A percentile compares a stretch with the other conserved stretches of the same genome.
phyloP scores from a whole-genome alignment of 2,113 vertebrate genomes.

The Tragulus kanchil region DNA sequence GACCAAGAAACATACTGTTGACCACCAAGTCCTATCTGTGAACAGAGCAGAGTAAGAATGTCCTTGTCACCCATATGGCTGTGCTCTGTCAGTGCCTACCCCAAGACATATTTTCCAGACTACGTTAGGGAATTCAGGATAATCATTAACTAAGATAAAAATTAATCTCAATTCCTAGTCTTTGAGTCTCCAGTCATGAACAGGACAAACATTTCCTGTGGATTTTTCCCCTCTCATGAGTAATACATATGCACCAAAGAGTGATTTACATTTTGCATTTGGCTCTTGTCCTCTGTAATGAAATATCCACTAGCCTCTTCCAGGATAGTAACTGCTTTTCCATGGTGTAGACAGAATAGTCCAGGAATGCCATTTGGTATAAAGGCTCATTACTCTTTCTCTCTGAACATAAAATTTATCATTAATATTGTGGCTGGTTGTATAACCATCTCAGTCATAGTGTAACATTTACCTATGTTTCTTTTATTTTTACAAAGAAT shows the following conservation, averaged over 20 bases:
- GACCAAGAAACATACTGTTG: not conserved
- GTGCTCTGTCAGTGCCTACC: not conserved
- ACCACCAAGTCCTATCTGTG: not conserved
- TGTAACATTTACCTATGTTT: conserved; percentile 58
- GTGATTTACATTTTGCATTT: not conserved
- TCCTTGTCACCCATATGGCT: not conserved
- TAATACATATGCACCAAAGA: not conserved
- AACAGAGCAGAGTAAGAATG: not conserved
- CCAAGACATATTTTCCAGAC: not conserved
- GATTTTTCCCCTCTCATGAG: not conserved
- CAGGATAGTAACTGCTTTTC: not conserved
- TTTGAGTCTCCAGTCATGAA: not conserved
- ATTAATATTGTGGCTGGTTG: conserved; percentile 67
- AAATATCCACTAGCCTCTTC: not conserved
- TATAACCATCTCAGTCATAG: conserved; percentile 52
- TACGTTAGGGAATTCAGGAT: not conserved
- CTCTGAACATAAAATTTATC: conserved; percentile 56
- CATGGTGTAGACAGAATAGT: not conserved
- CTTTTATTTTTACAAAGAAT: conserved; percentile 13
- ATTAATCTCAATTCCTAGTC: not conserved
- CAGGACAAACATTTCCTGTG: not conserved
- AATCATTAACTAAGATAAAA: not conserved
- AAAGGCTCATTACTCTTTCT: conserved; percentile 53
- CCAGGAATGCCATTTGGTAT: conserved; percentile 18
- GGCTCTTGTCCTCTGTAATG: not conserved